Evolutionary conservation across 2,888 invertebrate species (phyloP).

Genomic region (Xanthorhoe spadicearia): DNA sequence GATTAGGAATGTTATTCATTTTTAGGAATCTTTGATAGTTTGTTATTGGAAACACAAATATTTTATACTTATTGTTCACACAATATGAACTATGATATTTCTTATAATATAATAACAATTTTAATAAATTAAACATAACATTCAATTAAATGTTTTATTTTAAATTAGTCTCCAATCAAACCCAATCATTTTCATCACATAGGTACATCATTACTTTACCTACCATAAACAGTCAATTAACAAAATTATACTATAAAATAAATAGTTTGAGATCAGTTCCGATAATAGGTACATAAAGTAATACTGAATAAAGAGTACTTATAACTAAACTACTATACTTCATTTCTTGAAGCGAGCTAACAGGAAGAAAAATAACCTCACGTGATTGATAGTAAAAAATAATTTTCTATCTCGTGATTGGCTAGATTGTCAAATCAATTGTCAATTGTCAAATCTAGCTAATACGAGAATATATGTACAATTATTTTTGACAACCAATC

Average conservation of each 20-base stretch:
- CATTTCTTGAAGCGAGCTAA: too few relatives aligned
- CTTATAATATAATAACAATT: slow-evolving; percentile 29
- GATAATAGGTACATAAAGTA: neutral
- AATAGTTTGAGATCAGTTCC: slow-evolving; percentile 10
- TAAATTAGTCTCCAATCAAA: neutral
- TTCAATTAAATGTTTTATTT: neutral
- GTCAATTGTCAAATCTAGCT: too few relatives aligned
- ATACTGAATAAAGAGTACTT: slow-evolving; percentile 7
- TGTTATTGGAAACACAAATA: slow-evolving; percentile 23
- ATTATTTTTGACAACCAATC: too few relatives aligned
- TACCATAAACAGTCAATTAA: neutral
- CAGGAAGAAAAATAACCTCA: too few relatives aligned
- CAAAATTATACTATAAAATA: neutral
- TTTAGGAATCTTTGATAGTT: slow-evolving; percentile 20
- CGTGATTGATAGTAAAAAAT: too few relatives aligned
- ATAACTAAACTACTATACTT: too few relatives aligned
- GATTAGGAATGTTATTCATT: slow-evolving; percentile 14
- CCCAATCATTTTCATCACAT: neutral
- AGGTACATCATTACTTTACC: neutral
- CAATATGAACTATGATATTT: slow-evolving; percentile 40
- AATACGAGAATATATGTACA: too few relatives aligned
- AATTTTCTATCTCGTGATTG: too few relatives aligned
- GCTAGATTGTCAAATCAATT: too few relatives aligned
- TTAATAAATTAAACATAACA: slow-evolving; percentile 44
- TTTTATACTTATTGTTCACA: slow-evolving; percentile 29